Base-by-base conservation (phyloP, 2,797 vertebrate species). In the Gambusia yucatana region DNA sequence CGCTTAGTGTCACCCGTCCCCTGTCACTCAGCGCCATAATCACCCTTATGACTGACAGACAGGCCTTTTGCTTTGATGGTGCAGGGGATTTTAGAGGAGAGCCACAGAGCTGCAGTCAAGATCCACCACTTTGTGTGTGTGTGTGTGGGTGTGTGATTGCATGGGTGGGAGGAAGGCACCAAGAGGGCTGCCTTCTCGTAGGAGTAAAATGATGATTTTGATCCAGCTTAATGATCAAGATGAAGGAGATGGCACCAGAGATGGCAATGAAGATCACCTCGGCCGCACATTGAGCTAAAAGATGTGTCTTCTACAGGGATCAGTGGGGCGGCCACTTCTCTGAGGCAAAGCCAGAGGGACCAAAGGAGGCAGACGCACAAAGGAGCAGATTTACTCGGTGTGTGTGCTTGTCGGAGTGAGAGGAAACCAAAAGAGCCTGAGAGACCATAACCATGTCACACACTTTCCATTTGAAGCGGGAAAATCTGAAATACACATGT, bases 11-110 rank as follows among this genome's bases (percentile, higher is more conserved):
- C 87, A 92, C 77, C 91, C 95, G 90, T 88, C 88, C 80, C 69
- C 88, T 91, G 95, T 91, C 95, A 94, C 92, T 96, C 94, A 95
- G 88, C 63, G 79, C 79, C 82, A 39, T 96, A 95, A 96, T 94
- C 94, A 79, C 90, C 91, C 85, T 20, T 85, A 88, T 95, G 95
- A 95, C 91, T 94, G 95, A 96, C 93, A 91, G 94, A 94, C 94
- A 93, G 91, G 89, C 86, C 78, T 83, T 89, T 88, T 77, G 90
- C 94, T 94, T 95, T 94, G 93, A 94, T 94, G 92, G 91, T 90
- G 88, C 83, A 83, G 88, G 85, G 94, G 93, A 93, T 93, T 94
- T 94, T 89, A 84, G 83, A 83, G 83, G 82, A 88, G 89, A 85
- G 80, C 84, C 88, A 84, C 73, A 67, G 84, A 86, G 88, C 89